Conservation (phyloP, 2,113 vertebrate species). For the Saccopteryx bilineata region DNA sequence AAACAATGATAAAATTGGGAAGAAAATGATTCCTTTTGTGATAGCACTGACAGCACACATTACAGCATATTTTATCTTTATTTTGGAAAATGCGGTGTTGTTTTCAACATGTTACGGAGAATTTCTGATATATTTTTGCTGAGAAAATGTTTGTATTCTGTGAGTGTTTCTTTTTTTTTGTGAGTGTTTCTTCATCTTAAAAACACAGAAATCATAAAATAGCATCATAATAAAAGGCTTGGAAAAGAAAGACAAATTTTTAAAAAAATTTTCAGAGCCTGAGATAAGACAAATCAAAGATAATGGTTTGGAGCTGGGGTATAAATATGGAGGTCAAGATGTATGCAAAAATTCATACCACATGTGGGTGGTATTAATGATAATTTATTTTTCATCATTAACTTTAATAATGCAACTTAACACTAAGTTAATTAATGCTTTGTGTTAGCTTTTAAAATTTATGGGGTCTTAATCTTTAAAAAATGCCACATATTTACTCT, state of each 20-base stretch:
- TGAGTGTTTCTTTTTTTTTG: conserved; percentile 25
- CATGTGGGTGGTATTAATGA: neutral
- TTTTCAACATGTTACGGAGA: conserved; percentile 51
- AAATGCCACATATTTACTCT: neutral
- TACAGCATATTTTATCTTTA: conserved; percentile 48
- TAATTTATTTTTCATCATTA: neutral
- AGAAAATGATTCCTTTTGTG: neutral
- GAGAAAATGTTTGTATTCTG: conserved; percentile 63
- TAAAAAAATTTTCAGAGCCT: neutral
- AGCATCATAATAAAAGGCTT: neutral
- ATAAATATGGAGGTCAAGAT: neutral
- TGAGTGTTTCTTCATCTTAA: neutral
- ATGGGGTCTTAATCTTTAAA: neutral
- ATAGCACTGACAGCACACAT: conserved; percentile 24
- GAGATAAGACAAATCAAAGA: neutral
- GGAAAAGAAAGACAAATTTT: neutral
- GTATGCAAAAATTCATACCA: neutral
- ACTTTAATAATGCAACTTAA: neutral
- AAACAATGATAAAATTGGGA: conserved; percentile 46
- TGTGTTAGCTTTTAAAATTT: neutral
- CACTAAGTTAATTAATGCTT: neutral
- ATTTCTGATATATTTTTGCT: conserved; percentile 52
- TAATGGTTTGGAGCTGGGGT: neutral
- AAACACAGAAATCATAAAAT: conserved; percentile 45
- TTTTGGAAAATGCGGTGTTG: conserved; percentile 57